These are phyloP conservation scores for Okamejei kenojei DNA, from an alignment of 2,797 vertebrate species.

Conservation along the genomic window DNA sequence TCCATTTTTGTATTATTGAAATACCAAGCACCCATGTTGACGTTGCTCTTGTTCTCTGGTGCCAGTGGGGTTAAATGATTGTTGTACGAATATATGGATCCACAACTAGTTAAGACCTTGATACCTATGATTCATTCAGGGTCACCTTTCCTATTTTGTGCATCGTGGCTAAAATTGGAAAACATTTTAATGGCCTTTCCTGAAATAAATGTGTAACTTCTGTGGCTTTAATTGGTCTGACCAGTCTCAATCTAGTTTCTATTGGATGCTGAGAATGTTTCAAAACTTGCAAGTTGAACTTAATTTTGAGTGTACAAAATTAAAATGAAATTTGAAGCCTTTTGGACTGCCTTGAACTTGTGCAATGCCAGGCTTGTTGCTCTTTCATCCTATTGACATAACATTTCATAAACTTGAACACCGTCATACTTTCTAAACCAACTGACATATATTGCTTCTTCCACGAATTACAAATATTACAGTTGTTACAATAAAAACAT, in stretches of 20 bases:
- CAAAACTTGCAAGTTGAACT: neutral
- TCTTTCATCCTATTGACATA: neutral
- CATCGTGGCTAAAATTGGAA: neutral
- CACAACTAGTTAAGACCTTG: neutral
- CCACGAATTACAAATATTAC: neutral
- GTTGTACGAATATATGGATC: neutral
- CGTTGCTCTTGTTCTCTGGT: too few relatives aligned
- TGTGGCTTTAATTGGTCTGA: neutral
- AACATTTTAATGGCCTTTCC: neutral
- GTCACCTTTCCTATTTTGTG: neutral
- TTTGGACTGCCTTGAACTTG: neutral
- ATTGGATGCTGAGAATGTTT: neutral
- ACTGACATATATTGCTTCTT: neutral
- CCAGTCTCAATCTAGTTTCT: neutral
- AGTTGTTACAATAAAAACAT: neutral
- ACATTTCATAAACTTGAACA: too few relatives aligned
- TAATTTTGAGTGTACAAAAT: neutral
- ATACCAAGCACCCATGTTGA: neutral
- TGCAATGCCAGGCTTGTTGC: neutral
- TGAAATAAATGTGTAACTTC: slow-evolving; percentile 4
- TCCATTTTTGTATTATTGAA: neutral
- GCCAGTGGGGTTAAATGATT: neutral
- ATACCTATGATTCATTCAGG: neutral
- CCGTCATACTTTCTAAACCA: neutral
- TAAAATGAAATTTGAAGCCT: neutral